These are phyloP conservation scores for Prietella phreatophila DNA, from an alignment of 2,113 vertebrate genomes.

Conservation along the genomic window DNA sequence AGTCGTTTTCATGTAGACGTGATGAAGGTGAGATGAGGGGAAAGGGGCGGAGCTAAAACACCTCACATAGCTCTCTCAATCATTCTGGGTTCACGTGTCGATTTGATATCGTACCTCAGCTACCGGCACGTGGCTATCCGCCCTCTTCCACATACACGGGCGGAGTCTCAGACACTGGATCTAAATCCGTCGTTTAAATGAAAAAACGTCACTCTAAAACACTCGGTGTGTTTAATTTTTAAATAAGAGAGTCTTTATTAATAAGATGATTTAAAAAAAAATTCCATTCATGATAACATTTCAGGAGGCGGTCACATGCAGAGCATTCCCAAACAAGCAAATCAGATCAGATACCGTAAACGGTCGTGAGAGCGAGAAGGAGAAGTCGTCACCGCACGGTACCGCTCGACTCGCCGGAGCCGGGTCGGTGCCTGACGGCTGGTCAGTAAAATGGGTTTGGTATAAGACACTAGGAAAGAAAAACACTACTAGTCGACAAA, in stretches of 20 bases:
- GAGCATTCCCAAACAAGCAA: background rate
- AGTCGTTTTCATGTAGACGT: background rate
- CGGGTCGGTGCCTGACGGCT: background rate
- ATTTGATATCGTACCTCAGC: too few species aligned
- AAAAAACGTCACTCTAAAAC: background rate
- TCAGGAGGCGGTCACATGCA: background rate
- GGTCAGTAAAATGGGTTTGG: background rate
- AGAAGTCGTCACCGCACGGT: background rate
- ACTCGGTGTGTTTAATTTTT: background rate
- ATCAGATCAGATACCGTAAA: background rate
- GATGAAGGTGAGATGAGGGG: background rate
- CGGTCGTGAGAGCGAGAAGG: background rate
- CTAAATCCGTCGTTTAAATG: background rate
- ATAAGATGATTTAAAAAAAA: background rate
- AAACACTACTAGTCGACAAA: slow-evolving; percentile 1
- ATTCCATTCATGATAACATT: background rate
- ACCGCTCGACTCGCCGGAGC: background rate
- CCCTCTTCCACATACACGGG: background rate
- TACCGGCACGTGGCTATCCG: background rate
- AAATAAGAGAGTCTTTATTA: slow-evolving; percentile 22
- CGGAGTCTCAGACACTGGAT: background rate
- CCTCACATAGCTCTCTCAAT: background rate
- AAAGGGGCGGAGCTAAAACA: background rate
- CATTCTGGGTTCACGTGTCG: background rate
- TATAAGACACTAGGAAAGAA: slow-evolving; percentile 15